A percentile compares a stretch with the other conserved stretches of the same genome.
These are phyloP conservation scores for Choloepus didactylus DNA, from an alignment of 2,797 vertebrate genomes.

Conservation along the genomic window DNA sequence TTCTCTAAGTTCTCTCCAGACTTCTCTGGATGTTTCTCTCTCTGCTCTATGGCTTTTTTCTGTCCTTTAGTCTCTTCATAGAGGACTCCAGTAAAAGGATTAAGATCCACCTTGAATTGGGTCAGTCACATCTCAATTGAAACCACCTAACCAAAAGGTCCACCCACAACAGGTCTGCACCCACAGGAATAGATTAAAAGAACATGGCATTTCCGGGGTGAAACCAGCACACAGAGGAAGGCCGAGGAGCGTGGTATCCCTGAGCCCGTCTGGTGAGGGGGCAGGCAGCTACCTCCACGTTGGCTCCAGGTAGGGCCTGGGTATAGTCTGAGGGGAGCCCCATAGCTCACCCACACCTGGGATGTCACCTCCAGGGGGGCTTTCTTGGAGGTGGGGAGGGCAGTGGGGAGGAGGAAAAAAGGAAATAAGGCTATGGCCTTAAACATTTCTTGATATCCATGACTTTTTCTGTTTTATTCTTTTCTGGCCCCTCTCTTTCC, in stretches of 20 bases:
- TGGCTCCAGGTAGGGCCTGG: not conserved
- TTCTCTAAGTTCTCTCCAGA: too few relatives aligned
- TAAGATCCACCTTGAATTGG: too few relatives aligned
- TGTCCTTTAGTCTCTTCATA: too few relatives aligned
- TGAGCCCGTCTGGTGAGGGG: not conserved
- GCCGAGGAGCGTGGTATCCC: not conserved
- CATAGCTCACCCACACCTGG: not conserved
- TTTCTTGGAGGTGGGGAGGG: not conserved
- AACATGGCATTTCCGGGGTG: too few relatives aligned
- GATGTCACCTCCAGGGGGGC: not conserved
- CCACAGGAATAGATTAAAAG: too few relatives aligned
- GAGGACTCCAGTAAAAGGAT: too few relatives aligned
- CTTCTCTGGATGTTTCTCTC: too few relatives aligned
- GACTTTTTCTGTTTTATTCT: not conserved
- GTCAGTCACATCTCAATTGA: too few relatives aligned
- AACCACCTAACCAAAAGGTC: too few relatives aligned
- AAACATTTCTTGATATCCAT: not conserved
- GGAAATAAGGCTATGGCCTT: not conserved
- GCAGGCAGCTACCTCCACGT: not conserved
- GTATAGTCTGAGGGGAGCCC: not conserved
- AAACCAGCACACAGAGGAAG: not conserved
- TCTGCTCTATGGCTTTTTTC: too few relatives aligned
- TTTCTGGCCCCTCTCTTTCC: not conserved
- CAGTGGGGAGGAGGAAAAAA: not conserved
- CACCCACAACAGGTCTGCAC: too few relatives aligned